These are phyloP conservation scores for Chitala chitala DNA, from an alignment of 2,113 vertebrate species.

Conservation along the genomic window DNA sequence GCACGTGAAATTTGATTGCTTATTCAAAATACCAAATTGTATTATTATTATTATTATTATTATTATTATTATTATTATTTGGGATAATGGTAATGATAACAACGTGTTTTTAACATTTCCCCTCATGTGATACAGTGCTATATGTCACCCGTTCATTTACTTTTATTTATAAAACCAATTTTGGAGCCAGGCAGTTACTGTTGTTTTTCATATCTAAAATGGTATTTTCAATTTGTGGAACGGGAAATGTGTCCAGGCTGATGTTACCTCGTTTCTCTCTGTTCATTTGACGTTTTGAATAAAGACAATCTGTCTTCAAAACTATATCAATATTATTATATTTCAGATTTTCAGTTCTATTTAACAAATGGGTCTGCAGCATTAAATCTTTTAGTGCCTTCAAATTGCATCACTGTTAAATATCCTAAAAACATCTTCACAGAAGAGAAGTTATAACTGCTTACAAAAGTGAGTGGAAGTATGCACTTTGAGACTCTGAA, in stretches of 20 bases:
- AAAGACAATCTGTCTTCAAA: constrained; percentile 97
- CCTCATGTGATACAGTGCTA: constrained; percentile 77
- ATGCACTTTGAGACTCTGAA: background rate
- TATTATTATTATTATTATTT: constrained; percentile 45
- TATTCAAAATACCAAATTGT: constrained; percentile 52
- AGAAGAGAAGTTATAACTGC: background rate
- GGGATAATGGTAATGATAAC: constrained; percentile 3
- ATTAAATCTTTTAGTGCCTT: constrained; percentile 14
- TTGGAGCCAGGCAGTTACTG: constrained; percentile 80
- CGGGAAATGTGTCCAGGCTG: constrained; percentile 79
- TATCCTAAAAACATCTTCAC: background rate
- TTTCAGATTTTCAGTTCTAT: constrained; percentile 14
- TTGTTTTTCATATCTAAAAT: constrained; percentile 69
- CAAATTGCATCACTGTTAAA: background rate
- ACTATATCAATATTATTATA: constrained; percentile 52
- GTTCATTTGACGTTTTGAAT: constrained; percentile 92
- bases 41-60: constrained; percentile 51
- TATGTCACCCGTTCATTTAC: too few species aligned
- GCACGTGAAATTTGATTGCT: constrained; percentile 51
- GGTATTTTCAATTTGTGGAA: constrained; percentile 75
- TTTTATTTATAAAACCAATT: constrained; percentile 73
- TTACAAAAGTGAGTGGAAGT: background rate
- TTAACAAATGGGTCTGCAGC: background rate
- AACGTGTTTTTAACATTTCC: constrained; percentile 11
- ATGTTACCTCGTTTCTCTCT: constrained; percentile 85